These are phyloP conservation scores for Caradrina kadenii DNA, from an alignment of 2,888 invertebrate species.

Conservation along the genomic window DNA sequence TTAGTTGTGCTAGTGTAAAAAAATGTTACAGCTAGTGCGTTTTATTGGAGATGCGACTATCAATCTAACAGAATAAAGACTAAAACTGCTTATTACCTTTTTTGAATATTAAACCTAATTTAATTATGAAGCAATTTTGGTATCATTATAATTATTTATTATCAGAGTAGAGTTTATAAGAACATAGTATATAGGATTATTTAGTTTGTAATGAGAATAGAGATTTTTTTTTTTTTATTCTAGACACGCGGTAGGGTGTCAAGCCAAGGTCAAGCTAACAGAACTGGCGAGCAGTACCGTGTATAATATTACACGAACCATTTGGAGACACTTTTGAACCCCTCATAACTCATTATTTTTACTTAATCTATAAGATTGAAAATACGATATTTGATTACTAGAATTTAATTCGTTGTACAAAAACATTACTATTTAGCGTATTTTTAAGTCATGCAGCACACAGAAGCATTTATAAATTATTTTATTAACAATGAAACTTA, in stretches of 20 bases:
- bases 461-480: background rate
- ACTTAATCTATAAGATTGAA: background rate
- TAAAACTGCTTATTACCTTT: constrained; percentile 24
- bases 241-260: no score
- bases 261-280: no score
- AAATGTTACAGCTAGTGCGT: constrained; percentile 75
- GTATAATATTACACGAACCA: no score
- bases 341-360: no score
- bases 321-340: no score
- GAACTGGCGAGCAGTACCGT: no score
- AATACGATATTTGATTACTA: constrained; percentile 3
- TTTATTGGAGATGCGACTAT: constrained; percentile 66
- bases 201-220: background rate
- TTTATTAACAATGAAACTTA: no score
- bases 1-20: constrained; percentile 81
- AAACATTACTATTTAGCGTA: background rate
- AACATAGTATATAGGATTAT: background rate
- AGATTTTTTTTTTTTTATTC: no score
- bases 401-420: constrained; percentile 45
- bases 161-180: background rate
- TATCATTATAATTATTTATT: background rate
- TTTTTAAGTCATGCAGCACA: background rate
- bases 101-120: constrained; percentile 1
- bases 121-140: background rate
- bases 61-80: constrained; percentile 13